Base-by-base conservation (phyloP, 1,140 invertebrate genomes). In the Oryzaephilus surinamensis region DNA sequence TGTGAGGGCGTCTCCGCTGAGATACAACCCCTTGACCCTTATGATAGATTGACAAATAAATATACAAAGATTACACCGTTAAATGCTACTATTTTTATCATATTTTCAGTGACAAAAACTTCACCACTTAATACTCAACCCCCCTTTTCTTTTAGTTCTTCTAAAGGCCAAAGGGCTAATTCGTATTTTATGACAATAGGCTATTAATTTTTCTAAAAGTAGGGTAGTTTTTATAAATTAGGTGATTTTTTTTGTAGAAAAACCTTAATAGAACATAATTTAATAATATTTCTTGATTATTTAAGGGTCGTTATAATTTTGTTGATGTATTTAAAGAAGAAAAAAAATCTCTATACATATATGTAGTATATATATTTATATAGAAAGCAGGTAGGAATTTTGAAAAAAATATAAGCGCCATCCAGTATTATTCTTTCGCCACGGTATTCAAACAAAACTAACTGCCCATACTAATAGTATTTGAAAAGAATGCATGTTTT, bases 21-120 rank as follows among this genome's bases (percentile, higher is more conserved):
- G 32, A 39, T 36, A 39, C 28, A 42, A 26, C 34, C 40, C 35
- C 33, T 46, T 46, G 44, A 46, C 45, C 45, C 45, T 32, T 46
- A 27, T 46, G 45, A 46, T 46, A 43, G 35, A 46, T 46, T 43
- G 45, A 46, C 41, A 46, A 43, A 46, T 46, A 46, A 46, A 46
- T 46, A 46, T 46, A 41, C 45, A 46, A 42, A 39, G 40, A 46
- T 41, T n/a, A n/a, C n/a, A n/a, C n/a, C n/a, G n/a, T n/a, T n/a
- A n/a, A n/a, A n/a, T 10, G 23, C 8, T n/a, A 24, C 23, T 8
- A 24, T n/a, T 24, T 24, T 24, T 24, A 24, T 6, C 8, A 24
- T n/a, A 24, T 6, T 24, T 24, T 10, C n/a, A n/a, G n/a, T n/a
- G n/a, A n/a, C n/a, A n/a, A n/a, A n/a, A n/a, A n/a, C n/a, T n/a